Percentiles rank a stretch among this genome's conserved stretches.
These are phyloP conservation scores for Melanocharis versteri DNA, from an alignment of 2,113 vertebrate species.

Conservation along the genomic window DNA sequence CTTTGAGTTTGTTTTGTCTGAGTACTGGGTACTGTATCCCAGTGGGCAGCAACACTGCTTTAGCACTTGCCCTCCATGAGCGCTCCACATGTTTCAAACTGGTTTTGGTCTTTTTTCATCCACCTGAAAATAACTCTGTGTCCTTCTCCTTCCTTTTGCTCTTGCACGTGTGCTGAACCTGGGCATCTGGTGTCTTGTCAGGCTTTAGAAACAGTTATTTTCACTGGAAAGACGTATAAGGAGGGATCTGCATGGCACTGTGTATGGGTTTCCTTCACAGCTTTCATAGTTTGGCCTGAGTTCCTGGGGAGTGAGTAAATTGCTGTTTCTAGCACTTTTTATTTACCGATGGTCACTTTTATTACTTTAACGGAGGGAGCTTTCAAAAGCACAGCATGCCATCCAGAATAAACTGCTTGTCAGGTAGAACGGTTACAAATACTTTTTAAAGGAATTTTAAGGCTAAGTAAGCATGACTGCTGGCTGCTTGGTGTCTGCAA, in stretches of 20 bases:
- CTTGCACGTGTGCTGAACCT: not conserved
- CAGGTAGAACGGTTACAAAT: not conserved
- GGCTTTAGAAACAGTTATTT: not conserved
- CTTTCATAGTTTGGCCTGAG: not conserved
- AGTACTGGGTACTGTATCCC: not conserved
- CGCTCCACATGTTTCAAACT: not conserved
- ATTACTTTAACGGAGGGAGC: not conserved
- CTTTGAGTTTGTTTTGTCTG: not conserved
- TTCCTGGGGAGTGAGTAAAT: not conserved
- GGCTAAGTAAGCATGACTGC: not conserved
- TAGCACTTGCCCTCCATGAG: not conserved
- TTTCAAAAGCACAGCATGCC: not conserved
- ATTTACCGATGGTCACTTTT: not conserved
- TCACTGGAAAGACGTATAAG: not conserved
- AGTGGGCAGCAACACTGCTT: not conserved
- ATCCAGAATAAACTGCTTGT: conserved; percentile 3
- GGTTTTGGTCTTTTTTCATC: not conserved
- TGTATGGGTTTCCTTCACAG: not conserved
- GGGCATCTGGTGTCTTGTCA: not conserved
- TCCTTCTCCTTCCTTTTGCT: not conserved
- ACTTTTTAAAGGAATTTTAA: conserved; percentile 15
- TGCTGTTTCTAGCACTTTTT: not conserved
- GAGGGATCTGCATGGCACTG: not conserved
- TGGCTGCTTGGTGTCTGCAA: not conserved
- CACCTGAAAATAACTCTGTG: not conserved